Evolutionary conservation across 2,113 vertebrate species (phyloP).

Genomic region (Dinomys branickii): DNA sequence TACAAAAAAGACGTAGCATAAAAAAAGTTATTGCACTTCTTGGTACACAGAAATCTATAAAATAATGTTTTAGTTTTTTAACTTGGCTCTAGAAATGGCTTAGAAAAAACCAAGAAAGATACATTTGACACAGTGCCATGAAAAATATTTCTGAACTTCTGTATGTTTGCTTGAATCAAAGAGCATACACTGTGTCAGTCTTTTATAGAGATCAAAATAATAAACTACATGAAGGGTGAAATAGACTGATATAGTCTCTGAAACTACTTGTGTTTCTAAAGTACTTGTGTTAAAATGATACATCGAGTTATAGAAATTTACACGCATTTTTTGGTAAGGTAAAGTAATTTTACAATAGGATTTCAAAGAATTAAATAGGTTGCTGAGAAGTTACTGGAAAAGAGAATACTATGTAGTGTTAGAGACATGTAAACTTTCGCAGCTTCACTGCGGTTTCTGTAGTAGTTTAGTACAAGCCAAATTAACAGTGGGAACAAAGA

Average conservation of each 20-base stretch:
- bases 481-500: neutral
- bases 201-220: constrained; percentile 69
- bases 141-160: constrained; percentile 57
- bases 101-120: constrained; percentile 51
- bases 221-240: constrained; percentile 24
- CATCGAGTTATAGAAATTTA: constrained; percentile 40
- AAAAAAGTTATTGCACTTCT: neutral
- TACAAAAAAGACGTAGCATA: constrained; percentile 11
- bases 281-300: constrained; percentile 41
- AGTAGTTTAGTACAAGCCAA: neutral
- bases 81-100: neutral
- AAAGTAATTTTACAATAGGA: neutral
- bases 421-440: neutral
- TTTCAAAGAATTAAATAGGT: neutral
- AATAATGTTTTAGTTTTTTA: constrained; percentile 56
- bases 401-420: neutral
- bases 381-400: neutral
- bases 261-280: constrained; percentile 17
- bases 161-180: constrained; percentile 57
- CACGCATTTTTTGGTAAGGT: neutral
- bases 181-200: neutral
- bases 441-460: constrained; percentile 10
- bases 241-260: neutral
- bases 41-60: constrained; percentile 59
- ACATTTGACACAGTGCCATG: constrained; percentile 55